Evolutionary conservation across 1,140 invertebrate species (phyloP), one percentile per base, ranked within the genome.

Genomic region (Bombus cullumanus): DNA sequence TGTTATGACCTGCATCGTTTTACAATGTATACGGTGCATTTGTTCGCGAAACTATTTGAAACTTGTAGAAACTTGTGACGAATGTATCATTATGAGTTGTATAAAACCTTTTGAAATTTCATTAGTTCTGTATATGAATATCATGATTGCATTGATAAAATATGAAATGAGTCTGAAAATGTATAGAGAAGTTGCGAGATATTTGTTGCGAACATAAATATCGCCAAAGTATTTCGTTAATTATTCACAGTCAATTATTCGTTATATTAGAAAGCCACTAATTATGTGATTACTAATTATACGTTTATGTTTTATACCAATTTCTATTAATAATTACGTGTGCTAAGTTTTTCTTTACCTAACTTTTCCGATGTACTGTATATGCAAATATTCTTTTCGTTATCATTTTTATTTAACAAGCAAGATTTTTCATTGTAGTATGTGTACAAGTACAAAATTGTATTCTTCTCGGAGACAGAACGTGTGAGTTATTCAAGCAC

Each of bases 401-500:
- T 3, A 25, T 4, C 43, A 31, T 47, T 39, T 57, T 22, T 10
- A 1, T 1, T 34, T 3, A n/a, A 59, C 2, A 41, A 31, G 15
- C 4, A 3, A 8, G 6, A 72, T 71, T 41, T 28, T 41, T 72
- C 79, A 41, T 41, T 25, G 15, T 8, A 15, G 18, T 25, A 28
- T 22, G 25, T 22, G 3, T 12, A 39, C 31, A 69, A 34, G 10
- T 31, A 28, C 3, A 22, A 37, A 41, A 59, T 25, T 12, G 18
- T 22, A 79, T 43, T 76, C 76, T 37, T 15, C n/a, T 34, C 39
- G 64, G 62, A 78, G 66, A 78, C 47, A 78, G 47, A 12, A 37
- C 18, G 47, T 59, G 41, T 37, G 76, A 39, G 83, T 80, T 72
- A 84, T 80, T 64, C 76, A 72, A n/a, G 13, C 15, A 25, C 53